phyloP scores from a whole-genome alignment of 2,797 vertebrate species.

The Hippoglossus hippoglossus region DNA sequence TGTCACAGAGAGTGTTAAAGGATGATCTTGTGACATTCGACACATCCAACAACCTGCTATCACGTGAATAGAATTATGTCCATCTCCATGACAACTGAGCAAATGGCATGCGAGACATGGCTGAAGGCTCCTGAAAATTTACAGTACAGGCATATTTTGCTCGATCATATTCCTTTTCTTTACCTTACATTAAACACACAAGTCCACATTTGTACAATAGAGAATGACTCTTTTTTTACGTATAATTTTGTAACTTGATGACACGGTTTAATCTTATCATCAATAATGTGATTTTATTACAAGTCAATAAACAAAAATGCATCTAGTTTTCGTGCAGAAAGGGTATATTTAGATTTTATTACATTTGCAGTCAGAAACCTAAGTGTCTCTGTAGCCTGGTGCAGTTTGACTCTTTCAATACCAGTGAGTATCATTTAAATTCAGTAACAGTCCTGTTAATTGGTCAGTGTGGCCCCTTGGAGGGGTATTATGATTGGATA shows the following conservation, averaged over 20 bases:
- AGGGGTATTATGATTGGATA: conserved; percentile 26
- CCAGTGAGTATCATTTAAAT: neutral
- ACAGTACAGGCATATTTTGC: neutral
- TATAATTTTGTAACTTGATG: too few relatives aligned
- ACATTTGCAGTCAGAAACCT: neutral
- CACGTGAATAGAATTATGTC: neutral
- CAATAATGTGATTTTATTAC: too few relatives aligned
- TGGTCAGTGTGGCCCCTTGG: conserved; percentile 1
- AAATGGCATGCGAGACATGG: neutral
- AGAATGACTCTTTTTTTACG: too few relatives aligned
- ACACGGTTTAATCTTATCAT: too few relatives aligned
- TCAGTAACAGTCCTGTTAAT: conserved; percentile 5
- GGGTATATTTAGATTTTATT: too few relatives aligned
- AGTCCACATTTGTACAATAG: too few relatives aligned
- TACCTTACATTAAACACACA: neutral
- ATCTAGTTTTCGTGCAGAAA: too few relatives aligned
- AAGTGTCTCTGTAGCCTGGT: neutral
- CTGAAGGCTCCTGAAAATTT: neutral
- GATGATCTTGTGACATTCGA: conserved; percentile 1
- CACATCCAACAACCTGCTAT: conserved; percentile 6
- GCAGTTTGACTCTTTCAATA: neutral
- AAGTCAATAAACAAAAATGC: too few relatives aligned
- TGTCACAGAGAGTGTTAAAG: conserved; percentile 17
- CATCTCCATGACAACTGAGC: conserved; percentile 31
- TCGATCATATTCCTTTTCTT: neutral